Evolutionary conservation across 1,140 invertebrate genomes (phyloP).

Genomic region (Bombus confusus): DNA sequence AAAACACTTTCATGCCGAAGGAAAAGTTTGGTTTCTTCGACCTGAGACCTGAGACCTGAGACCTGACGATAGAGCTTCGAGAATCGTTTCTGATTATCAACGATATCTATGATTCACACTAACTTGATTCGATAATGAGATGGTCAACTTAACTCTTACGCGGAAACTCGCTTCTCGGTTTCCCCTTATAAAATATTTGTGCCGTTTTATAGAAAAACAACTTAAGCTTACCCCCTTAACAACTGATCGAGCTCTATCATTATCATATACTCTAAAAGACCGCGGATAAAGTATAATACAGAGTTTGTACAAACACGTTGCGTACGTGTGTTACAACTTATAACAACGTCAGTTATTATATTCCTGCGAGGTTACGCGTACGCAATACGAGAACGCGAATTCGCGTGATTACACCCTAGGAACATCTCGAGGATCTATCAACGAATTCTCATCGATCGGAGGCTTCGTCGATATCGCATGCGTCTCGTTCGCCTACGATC

Average conservation of each 20-base stretch:
- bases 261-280: constrained; percentile 29
- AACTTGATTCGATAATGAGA: constrained; percentile 33
- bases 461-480: not conserved
- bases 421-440: constrained; percentile 28
- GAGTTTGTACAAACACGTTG: constrained; percentile 69
- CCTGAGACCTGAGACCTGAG: not conserved
- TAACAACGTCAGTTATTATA: constrained; percentile 40
- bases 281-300: constrained; percentile 66
- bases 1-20: not conserved
- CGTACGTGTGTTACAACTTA: constrained; percentile 36
- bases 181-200: constrained; percentile 66
- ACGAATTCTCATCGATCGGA: not conserved
- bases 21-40: not conserved
- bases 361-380: constrained; percentile 45
- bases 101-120: constrained; percentile 26
- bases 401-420: constrained; percentile 49
- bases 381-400: constrained; percentile 1
- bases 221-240: constrained; percentile 58
- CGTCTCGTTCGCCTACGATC: constrained; percentile 5
- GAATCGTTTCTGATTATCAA: constrained; percentile 24
- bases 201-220: constrained; percentile 66
- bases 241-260: constrained; percentile 38
- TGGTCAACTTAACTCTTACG: constrained; percentile 49
- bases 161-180: not conserved
- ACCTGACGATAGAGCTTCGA: constrained; percentile 24